phyloP scores from a whole-genome alignment of 53 echinoderm and acorn worm genomes.

The Stichopus horrens region DNA sequence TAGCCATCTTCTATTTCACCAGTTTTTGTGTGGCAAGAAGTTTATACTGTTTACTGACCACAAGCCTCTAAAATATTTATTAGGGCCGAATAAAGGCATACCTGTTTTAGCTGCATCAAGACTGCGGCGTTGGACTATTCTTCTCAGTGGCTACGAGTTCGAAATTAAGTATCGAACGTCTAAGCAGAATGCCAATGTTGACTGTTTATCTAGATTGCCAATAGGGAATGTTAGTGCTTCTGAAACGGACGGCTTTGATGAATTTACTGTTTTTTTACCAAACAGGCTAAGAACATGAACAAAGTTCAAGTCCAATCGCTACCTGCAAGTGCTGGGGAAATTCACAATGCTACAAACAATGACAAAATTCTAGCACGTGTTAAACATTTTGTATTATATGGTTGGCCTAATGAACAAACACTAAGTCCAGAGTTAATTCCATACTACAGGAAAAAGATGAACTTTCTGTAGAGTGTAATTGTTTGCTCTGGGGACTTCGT shows the following conservation, averaged over 20 bases:
- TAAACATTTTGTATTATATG: too few species aligned
- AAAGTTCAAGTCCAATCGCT: background rate
- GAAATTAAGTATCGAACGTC: slow-evolving; percentile 23
- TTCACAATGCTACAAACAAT: too few species aligned
- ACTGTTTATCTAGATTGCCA: slow-evolving; percentile 30
- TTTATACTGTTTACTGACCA: slow-evolving; percentile 56
- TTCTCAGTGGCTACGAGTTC: slow-evolving; percentile 32
- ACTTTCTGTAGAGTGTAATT: too few species aligned
- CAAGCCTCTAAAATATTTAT: slow-evolving; percentile 46
- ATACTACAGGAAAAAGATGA: too few species aligned
- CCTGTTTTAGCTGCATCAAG: slow-evolving; percentile 41
- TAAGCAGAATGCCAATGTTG: slow-evolving; percentile 42
- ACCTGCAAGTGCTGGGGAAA: background rate
- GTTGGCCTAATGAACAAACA: too few species aligned
- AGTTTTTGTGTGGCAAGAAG: slow-evolving; percentile 48
- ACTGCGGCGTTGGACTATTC: slow-evolving; percentile 29
- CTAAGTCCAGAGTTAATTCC: too few species aligned
- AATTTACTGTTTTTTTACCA: too few species aligned
- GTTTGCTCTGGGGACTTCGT: slow-evolving; percentile 56
- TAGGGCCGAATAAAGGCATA: slow-evolving; percentile 35
- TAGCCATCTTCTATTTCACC: slow-evolving; percentile 48
- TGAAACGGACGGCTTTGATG: too few species aligned
- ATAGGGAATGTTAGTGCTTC: too few species aligned
- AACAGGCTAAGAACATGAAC: slow-evolving; percentile 23
- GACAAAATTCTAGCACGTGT: too few species aligned